These are phyloP conservation scores for Capitella teleta DNA, from an alignment of 1,140 invertebrate species.

Conservation along the genomic window DNA sequence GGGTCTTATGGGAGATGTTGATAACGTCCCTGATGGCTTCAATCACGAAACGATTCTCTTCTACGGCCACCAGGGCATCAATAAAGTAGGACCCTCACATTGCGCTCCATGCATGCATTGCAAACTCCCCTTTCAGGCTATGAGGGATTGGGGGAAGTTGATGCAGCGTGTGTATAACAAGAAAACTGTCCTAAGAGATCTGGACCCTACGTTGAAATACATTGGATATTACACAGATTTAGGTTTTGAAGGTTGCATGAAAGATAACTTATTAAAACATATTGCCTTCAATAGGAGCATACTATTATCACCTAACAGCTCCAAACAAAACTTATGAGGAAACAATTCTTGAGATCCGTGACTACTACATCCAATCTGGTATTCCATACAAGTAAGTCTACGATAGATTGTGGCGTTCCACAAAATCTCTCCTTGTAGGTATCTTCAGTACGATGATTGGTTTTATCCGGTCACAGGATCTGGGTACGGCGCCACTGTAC, in stretches of 20 bases:
- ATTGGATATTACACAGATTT: constrained; percentile 25
- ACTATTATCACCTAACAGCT: constrained; percentile 18
- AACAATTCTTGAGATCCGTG: constrained; percentile 12
- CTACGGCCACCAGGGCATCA: constrained; percentile 20
- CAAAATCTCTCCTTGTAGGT: too few species aligned
- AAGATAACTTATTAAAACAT: too few species aligned
- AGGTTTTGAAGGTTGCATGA: constrained; percentile 14
- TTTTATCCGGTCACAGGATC: constrained; percentile 3
- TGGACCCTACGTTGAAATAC: constrained; percentile 18
- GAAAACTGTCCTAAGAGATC: constrained; percentile 8
- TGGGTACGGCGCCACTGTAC: constrained; percentile 5
- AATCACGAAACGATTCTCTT: constrained; percentile 18
- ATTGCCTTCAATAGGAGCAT: too few species aligned
- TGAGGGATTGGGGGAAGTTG: constrained; percentile 20
- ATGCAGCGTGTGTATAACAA: constrained; percentile 16
- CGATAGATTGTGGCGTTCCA: too few species aligned
- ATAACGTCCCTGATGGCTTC: constrained; percentile 20
- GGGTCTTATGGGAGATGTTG: constrained; percentile 27
- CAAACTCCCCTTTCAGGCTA: constrained; percentile 15
- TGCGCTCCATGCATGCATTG: neutral
- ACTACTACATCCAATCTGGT: constrained; percentile 10
- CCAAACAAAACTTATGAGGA: constrained; percentile 12
- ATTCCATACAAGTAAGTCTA: too few species aligned
- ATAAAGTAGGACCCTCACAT: constrained; percentile 14
- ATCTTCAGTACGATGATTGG: constrained; percentile 12